phyloP scores from a whole-genome alignment of 1,140 invertebrate species.

The Saccostrea echinata region DNA sequence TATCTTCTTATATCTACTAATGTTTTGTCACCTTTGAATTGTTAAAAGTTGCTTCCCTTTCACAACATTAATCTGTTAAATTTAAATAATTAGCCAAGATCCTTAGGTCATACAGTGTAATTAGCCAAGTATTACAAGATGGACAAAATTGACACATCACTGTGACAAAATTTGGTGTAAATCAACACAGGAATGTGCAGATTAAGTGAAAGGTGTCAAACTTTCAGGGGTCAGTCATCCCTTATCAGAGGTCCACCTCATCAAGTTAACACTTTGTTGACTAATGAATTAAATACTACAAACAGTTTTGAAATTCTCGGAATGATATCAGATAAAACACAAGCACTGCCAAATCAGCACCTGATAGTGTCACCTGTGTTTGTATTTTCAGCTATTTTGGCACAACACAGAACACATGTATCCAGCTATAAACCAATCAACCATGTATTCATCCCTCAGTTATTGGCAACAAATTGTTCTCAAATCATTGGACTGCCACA shows the following conservation, averaged over 20 bases:
- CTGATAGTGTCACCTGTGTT: conserved; percentile 35
- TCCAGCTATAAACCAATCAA: conserved; percentile 27
- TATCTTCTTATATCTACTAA: conserved; percentile 24
- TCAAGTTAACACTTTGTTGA: conserved; percentile 24
- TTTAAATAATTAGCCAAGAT: neutral
- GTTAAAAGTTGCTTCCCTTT: neutral
- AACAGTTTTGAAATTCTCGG: conserved; percentile 25
- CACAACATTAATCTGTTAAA: conserved; percentile 28
- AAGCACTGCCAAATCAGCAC: conserved; percentile 11
- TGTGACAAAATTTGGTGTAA: neutral
- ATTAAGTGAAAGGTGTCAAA: conserved; percentile 34
- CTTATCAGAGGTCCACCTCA: conserved; percentile 19
- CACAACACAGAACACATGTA: conserved; percentile 20
- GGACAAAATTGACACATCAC: conserved; percentile 19
- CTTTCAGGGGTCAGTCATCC: conserved; percentile 22
- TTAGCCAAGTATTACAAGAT: neutral
- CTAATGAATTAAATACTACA: conserved; percentile 37
- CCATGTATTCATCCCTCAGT: neutral
- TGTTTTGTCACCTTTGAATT: conserved; percentile 26
- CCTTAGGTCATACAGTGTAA: conserved; percentile 25
- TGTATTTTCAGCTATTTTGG: conserved; percentile 2
- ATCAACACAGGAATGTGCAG: neutral
- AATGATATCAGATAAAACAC: conserved; percentile 30
- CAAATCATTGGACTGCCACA: conserved; percentile 16
- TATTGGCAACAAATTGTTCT: conserved; percentile 24